These are phyloP conservation scores for Florisuga fusca DNA, from an alignment of 2,797 vertebrate species.

Conservation along the genomic window DNA sequence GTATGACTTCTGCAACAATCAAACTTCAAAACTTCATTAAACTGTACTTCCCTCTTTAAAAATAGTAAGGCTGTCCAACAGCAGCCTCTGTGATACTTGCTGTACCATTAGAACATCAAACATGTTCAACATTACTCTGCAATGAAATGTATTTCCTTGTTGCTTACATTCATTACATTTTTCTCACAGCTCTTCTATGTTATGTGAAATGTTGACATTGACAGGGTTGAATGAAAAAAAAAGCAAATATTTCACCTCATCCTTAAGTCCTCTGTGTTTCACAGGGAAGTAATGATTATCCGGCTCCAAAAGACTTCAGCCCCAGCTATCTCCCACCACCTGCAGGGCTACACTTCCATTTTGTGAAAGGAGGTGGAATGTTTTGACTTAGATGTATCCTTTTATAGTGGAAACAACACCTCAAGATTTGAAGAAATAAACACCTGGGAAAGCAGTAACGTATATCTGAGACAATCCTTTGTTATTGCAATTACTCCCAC, in stretches of 20 bases:
- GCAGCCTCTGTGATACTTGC: background rate
- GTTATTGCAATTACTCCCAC: background rate
- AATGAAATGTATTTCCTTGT: background rate
- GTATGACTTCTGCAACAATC: background rate
- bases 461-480: background rate
- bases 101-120: background rate
- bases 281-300: background rate
- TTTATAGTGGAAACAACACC: background rate
- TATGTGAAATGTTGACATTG: background rate
- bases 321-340: background rate
- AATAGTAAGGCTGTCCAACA: background rate
- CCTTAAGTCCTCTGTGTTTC: background rate
- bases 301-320: background rate
- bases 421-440: background rate
- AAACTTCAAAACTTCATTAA: background rate
- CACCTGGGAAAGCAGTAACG: background rate
- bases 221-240: background rate
- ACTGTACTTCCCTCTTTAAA: background rate
- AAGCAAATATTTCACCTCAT: background rate
- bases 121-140: background rate
- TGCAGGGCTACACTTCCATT: background rate
- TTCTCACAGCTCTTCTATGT: background rate
- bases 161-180: background rate
- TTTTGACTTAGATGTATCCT: background rate
- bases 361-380: background rate